Conservation (phyloP, 2,888 invertebrate species). For the Papilio gigon region DNA sequence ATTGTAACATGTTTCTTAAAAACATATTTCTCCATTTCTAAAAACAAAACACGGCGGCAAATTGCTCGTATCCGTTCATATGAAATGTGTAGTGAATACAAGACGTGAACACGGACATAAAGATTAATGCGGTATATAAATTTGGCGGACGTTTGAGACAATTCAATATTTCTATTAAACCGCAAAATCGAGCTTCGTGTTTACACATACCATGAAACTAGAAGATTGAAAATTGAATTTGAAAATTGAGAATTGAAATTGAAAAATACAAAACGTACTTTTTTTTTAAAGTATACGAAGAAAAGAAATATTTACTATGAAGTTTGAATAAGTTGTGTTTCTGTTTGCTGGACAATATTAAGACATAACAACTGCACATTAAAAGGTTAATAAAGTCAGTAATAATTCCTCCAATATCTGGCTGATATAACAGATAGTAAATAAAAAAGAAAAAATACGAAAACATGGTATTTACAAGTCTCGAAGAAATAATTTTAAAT, state of each 20-base stretch:
- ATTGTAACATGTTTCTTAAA: background rate
- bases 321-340: too few relatives aligned
- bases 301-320: background rate
- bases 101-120: slow-evolving; percentile 1
- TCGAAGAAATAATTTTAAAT: background rate
- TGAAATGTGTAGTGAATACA: slow-evolving; percentile 23
- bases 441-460: too few relatives aligned
- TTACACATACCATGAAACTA: slow-evolving; percentile 7
- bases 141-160: slow-evolving; percentile 17
- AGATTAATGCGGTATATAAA: slow-evolving; percentile 8
- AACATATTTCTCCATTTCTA: background rate
- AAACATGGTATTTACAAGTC: too few relatives aligned
- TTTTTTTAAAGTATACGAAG: background rate
- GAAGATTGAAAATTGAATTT: slow-evolving; percentile 3
- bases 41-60: slow-evolving; percentile 12
- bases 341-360: too few relatives aligned
- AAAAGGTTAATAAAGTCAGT: too few relatives aligned
- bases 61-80: slow-evolving; percentile 7
- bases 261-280: background rate
- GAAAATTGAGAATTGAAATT: background rate
- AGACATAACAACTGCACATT: too few relatives aligned
- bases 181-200: background rate
- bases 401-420: too few relatives aligned
- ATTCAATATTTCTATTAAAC: slow-evolving; percentile 23
- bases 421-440: too few relatives aligned